phyloP scores from a whole-genome alignment of 2,888 invertebrate species.

The Achlya flavicornis region DNA sequence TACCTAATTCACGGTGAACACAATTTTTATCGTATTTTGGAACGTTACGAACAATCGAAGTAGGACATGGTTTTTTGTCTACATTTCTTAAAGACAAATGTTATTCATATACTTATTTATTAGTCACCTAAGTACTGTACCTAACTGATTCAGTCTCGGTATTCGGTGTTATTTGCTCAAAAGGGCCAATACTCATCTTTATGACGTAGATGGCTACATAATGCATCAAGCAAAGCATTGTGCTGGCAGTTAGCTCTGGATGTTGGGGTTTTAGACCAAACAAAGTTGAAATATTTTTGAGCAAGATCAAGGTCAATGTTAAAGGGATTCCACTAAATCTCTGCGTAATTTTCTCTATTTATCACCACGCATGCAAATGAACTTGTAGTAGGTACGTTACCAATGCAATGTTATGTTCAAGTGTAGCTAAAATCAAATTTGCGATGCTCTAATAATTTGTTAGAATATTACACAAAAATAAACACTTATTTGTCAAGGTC shows the following conservation, averaged over 20 bases:
- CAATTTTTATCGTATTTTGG: background rate
- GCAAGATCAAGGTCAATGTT: slow-evolving; percentile 8
- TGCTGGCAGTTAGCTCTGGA: no score
- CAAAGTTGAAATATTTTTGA: background rate
- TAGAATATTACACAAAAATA: background rate
- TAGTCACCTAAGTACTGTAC: no score
- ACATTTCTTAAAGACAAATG: no score
- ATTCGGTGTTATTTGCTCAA: no score
- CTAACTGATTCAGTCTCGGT: no score
- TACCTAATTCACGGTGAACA: background rate
- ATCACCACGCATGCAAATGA: slow-evolving; percentile 1
- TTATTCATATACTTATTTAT: no score
- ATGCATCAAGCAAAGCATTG: background rate
- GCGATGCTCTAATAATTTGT: slow-evolving; percentile 1
- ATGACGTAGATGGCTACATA: background rate
- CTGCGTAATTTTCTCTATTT: background rate
- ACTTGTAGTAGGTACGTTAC: background rate
- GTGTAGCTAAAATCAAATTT: slow-evolving; percentile 16
- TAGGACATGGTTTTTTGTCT: no score
- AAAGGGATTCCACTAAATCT: background rate
- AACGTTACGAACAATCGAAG: no score
- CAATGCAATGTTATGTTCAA: slow-evolving; percentile 5
- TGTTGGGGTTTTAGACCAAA: no score
- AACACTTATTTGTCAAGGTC: slow-evolving; percentile 1
- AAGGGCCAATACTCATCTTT: no score